Conservation (phyloP, 64 coral and sea anemone genomes). For the Actinia tenebrosa region DNA sequence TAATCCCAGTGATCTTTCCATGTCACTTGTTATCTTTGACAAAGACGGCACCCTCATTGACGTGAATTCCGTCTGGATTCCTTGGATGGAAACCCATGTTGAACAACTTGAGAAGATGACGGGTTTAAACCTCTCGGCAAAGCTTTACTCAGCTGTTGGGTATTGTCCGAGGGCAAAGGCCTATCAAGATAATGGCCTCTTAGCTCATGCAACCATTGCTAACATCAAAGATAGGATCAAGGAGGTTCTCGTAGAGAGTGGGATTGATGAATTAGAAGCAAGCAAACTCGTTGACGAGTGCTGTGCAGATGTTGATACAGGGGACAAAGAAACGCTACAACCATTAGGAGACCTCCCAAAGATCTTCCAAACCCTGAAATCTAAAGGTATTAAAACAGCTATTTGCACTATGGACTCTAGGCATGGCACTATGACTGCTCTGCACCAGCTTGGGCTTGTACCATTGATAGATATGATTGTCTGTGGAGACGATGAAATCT, state of each 20-base stretch:
- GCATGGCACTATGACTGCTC: conserved; percentile 75
- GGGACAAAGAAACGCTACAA: conserved; percentile 37
- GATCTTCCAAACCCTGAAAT: conserved; percentile 67
- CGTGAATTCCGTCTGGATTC: conserved; percentile 78
- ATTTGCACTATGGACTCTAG: conserved; percentile 79
- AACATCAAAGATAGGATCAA: conserved; percentile 78
- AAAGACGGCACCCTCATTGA: conserved; percentile 98
- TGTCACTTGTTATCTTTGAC: conserved; percentile 86
- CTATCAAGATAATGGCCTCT: conserved; percentile 63
- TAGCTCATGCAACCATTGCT: conserved; percentile 83
- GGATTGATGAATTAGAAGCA: conserved; percentile 35
- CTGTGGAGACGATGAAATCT: conserved; percentile 77
- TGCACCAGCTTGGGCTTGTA: conserved; percentile 58
- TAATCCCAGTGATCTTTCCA: not conserved
- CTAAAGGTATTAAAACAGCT: conserved; percentile 72
- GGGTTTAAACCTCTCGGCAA: conserved; percentile 52
- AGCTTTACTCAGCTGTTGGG: conserved; percentile 74
- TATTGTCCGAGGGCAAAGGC: conserved; percentile 59
- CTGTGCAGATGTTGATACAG: conserved; percentile 79
- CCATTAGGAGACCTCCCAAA: conserved; percentile 68
- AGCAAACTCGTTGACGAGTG: conserved; percentile 55
- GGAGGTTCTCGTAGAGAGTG: conserved; percentile 64
- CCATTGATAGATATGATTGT: conserved; percentile 76
- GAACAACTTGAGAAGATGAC: conserved; percentile 60
- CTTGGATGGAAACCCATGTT: conserved; percentile 77